phyloP scores from a whole-genome alignment of 2,888 invertebrate species.

The Gasteruption jaculator region DNA sequence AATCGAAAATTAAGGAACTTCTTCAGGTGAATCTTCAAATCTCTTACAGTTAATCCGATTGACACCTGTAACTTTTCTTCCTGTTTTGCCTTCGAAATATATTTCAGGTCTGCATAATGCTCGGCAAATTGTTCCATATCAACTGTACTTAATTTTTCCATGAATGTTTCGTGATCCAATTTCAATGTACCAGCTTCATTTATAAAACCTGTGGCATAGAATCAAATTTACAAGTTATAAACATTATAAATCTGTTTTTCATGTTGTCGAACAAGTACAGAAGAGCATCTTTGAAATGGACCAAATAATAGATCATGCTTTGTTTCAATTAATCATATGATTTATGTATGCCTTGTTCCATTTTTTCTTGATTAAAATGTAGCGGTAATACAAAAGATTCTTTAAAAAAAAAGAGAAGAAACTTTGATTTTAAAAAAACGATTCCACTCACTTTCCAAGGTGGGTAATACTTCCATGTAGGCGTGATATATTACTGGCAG shows the following conservation, averaged over 20 bases:
- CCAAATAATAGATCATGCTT: no score
- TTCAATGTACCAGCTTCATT: slow-evolving; percentile 86
- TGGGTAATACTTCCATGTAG: slow-evolving; percentile 83
- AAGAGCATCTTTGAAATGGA: no score
- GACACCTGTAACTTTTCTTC: no score
- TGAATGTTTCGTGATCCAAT: slow-evolving; percentile 75
- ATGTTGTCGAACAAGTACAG: no score
- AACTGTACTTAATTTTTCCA: slow-evolving; percentile 68
- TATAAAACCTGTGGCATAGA: slow-evolving; percentile 87
- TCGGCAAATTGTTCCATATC: slow-evolving; percentile 75
- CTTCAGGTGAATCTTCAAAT: slow-evolving; percentile 39
- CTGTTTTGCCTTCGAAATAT: slow-evolving; percentile 78
- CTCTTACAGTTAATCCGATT: slow-evolving; percentile 48
- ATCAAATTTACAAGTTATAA: slow-evolving; percentile 19
- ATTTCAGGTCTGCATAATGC: slow-evolving; percentile 76
- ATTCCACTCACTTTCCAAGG: slow-evolving; percentile 67
- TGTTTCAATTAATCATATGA: no score
- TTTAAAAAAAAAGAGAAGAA: no score
- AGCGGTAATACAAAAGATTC: no score
- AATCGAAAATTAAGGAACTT: no score
- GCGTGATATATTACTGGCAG: slow-evolving; percentile 81
- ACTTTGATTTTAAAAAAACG: slow-evolving; percentile 7
- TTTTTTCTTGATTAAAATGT: no score
- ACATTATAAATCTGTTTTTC: slow-evolving; percentile 12
- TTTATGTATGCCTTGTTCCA: no score